Evolutionary conservation across 2,113 vertebrate species (phyloP).

Genomic region (Psophia crepitans): DNA sequence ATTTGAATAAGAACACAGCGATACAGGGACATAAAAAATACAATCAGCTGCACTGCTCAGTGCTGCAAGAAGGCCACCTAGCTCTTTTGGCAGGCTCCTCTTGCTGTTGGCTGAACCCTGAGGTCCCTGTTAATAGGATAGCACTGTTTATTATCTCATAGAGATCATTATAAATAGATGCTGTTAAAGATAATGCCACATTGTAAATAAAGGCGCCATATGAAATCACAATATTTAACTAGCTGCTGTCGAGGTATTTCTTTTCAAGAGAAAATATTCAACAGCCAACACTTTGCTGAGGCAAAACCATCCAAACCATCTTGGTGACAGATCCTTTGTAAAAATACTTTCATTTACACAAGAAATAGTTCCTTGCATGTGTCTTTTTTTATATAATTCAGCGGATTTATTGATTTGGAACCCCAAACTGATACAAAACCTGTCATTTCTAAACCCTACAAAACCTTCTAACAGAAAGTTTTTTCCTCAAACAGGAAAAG

Average conservation of each 20-base stretch:
- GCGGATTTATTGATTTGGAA: background rate
- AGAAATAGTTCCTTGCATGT: background rate
- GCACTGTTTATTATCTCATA: slow-evolving; percentile 55
- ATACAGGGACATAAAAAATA: background rate
- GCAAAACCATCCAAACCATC: background rate
- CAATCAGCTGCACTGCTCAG: background rate
- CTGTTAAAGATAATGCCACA: slow-evolving; percentile 33
- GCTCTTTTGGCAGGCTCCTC: slow-evolving; percentile 42
- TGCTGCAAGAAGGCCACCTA: slow-evolving; percentile 46
- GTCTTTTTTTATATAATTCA: background rate
- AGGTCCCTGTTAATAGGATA: slow-evolving; percentile 36
- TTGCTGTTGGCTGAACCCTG: slow-evolving; percentile 56
- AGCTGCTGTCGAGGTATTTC: slow-evolving; percentile 23
- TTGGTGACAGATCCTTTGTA: background rate
- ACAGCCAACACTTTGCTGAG: background rate
- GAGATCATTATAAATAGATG: slow-evolving; percentile 62
- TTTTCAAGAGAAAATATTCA: background rate
- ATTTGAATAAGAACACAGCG: background rate
- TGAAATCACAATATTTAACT: slow-evolving; percentile 60
- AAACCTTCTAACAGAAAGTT: background rate
- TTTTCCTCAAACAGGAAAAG: background rate
- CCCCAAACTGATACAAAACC: background rate
- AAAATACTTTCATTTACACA: background rate
- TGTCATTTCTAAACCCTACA: background rate
- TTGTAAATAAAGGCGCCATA: slow-evolving; percentile 46